Percentiles rank a stretch among this genome's conserved stretches.
Conservation (phyloP, 2,888 invertebrate genomes). For the Leuctra nigra region DNA sequence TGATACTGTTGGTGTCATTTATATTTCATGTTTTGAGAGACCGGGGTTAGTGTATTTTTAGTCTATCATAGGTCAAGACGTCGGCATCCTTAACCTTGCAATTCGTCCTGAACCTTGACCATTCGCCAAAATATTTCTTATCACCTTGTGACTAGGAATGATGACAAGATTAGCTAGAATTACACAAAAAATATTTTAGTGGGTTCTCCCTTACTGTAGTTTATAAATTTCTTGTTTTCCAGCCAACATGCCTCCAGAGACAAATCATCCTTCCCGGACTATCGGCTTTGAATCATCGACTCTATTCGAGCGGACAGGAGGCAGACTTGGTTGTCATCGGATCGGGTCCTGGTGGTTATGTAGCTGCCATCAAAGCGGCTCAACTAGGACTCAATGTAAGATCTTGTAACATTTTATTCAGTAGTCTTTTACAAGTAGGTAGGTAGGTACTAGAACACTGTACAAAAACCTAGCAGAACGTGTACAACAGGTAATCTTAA, state of each 20-base stretch:
- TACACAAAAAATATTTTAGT: too few species aligned
- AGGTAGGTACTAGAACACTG: background rate
- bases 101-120: background rate
- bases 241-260: conserved; percentile 24
- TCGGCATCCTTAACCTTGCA: background rate
- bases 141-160: background rate
- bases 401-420: background rate
- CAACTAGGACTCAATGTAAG: conserved; percentile 93
- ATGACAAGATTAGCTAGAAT: background rate
- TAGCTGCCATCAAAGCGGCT: conserved; percentile 97
- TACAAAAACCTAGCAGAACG: conserved; percentile 1
- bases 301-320: conserved; percentile 66
- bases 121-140: background rate
- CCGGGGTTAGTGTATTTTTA: too few species aligned
- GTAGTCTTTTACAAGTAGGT: background rate
- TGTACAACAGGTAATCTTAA: too few species aligned
- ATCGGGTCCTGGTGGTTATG: conserved; percentile 98
- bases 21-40: too few species aligned
- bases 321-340: conserved; percentile 97
- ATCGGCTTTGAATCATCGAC: conserved; percentile 21
- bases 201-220: too few species aligned
- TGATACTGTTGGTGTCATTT: background rate
- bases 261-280: conserved; percentile 22
- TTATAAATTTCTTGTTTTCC: too few species aligned
- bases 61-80: background rate